Evolutionary conservation across 2,888 invertebrate genomes (phyloP).

Genomic region (Melanophora roralis): DNA sequence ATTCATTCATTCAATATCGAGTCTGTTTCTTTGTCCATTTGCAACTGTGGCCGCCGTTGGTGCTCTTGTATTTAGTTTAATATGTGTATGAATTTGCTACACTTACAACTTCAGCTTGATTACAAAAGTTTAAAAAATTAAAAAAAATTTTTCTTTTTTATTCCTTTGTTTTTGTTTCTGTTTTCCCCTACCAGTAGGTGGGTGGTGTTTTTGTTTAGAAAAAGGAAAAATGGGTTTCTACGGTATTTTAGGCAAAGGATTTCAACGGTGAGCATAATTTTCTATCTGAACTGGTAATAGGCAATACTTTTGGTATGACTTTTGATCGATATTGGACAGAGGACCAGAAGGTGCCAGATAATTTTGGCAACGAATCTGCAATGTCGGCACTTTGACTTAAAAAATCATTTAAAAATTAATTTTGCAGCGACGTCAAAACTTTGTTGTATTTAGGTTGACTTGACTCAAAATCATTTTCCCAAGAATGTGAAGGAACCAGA

Average conservation of each 20-base stretch:
- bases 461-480: too few species aligned
- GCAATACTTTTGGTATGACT: too few species aligned
- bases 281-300: too few species aligned
- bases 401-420: too few species aligned
- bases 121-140: conserved; percentile 41
- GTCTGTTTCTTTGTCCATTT: conserved; percentile 6
- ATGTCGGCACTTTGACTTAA: too few species aligned
- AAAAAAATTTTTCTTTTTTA: conserved; percentile 23
- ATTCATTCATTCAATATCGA: neutral
- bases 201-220: neutral
- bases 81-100: conserved; percentile 9
- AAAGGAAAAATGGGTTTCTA: conserved; percentile 22
- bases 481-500: too few species aligned
- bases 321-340: too few species aligned
- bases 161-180: neutral
- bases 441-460: too few species aligned
- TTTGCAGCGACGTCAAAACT: too few species aligned
- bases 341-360: too few species aligned
- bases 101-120: conserved; percentile 47
- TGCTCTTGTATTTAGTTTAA: neutral
- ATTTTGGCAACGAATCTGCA: too few species aligned
- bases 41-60: conserved; percentile 14
- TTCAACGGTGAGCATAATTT: too few species aligned
- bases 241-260: neutral
- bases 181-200: neutral